A percentile compares a stretch with the other conserved stretches of the same genome.
Evolutionary conservation across 2,797 vertebrate genomes (phyloP).

Genomic region (Rhabdophis nuchalis): DNA sequence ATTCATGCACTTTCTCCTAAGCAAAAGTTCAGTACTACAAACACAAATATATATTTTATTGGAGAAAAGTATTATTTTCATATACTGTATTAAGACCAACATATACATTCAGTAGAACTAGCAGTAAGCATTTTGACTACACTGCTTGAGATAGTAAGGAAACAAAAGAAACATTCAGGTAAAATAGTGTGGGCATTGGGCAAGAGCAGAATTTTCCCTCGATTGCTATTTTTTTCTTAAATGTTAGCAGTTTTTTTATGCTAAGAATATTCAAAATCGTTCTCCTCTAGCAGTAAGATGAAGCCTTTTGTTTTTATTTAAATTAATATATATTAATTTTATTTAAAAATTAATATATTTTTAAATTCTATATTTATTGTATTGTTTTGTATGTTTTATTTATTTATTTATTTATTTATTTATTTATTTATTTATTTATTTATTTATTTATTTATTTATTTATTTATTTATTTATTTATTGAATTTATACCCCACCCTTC

Average conservation of each 20-base stretch:
- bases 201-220: not conserved
- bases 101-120: not conserved
- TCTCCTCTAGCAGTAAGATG: not conserved
- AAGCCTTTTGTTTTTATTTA: too few relatives aligned
- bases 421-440: too few relatives aligned
- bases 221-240: not conserved
- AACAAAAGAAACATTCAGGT: not conserved
- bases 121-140: not conserved
- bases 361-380: too few relatives aligned
- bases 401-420: too few relatives aligned
- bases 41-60: not conserved
- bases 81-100: not conserved
- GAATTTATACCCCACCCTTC: too few relatives aligned
- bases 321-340: too few relatives aligned
- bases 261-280: not conserved
- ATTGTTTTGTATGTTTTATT: too few relatives aligned
- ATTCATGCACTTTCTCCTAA: not conserved
- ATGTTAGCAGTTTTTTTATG: not conserved
- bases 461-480: too few relatives aligned
- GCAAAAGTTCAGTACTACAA: not conserved
- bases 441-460: too few relatives aligned
- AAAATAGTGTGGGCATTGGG: not conserved
- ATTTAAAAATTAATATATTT: too few relatives aligned
- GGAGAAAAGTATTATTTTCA: not conserved
- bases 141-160: not conserved